Conservation (phyloP, 2,888 invertebrate genomes). For the Meliscaeva auricollis region DNA sequence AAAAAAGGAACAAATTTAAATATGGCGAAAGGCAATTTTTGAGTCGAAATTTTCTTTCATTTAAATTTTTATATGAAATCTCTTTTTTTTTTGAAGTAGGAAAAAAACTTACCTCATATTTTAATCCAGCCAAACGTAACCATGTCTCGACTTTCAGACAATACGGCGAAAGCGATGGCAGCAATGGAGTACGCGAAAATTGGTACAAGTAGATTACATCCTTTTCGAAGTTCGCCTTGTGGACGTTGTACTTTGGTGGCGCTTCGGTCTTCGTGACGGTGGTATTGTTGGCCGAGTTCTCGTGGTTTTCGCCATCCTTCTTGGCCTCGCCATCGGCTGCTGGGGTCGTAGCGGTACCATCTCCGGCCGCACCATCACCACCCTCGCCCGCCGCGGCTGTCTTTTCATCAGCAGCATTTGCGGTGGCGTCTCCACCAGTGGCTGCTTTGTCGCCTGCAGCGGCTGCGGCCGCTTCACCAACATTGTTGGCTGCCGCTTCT, state of each 20-base stretch:
- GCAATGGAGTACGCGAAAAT: conserved; percentile 94
- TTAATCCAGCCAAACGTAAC: conserved; percentile 95
- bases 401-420: conserved; percentile 77
- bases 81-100: no score
- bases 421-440: conserved; percentile 64
- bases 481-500: conserved; percentile 83
- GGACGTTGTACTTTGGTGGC: conserved; percentile 91
- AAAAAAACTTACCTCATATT: conserved; percentile 92
- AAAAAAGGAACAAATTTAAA: conserved; percentile 15
- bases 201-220: conserved; percentile 97
- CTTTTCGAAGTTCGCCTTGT: conserved; percentile 95
- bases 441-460: conserved; percentile 80
- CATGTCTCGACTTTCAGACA: conserved; percentile 98
- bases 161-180: conserved; percentile 96
- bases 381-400: conserved; percentile 55
- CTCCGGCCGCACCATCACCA: conserved; percentile 82
- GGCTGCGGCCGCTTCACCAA: conserved; percentile 82
- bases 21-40: conserved; percentile 12
- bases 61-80: conserved; percentile 1
- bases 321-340: conserved; percentile 83
- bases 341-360: conserved; percentile 80
- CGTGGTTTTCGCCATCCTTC: conserved; percentile 84
- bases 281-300: conserved; percentile 84
- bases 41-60: background rate
- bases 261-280: conserved; percentile 86